These are phyloP conservation scores for Mactromeris polynyma DNA, from an alignment of 2,888 invertebrate species.

Conservation along the genomic window DNA sequence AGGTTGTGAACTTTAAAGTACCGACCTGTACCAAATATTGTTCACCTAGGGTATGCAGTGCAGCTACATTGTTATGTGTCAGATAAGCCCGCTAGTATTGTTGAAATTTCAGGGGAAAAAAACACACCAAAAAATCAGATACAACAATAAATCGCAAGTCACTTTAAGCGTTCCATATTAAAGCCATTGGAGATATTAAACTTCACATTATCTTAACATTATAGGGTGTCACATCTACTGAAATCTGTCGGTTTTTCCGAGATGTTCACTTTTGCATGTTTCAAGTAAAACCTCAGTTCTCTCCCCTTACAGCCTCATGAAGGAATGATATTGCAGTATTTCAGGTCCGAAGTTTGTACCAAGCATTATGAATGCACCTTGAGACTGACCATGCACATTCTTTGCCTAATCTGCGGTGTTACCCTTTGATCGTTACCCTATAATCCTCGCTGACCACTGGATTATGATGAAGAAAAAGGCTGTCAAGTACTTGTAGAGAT, in stretches of 20 bases:
- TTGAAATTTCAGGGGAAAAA: too few relatives aligned
- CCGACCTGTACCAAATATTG: not conserved
- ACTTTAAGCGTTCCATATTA: too few relatives aligned
- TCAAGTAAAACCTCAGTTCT: not conserved
- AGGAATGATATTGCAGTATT: not conserved
- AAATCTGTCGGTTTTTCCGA: too few relatives aligned
- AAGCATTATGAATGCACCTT: not conserved
- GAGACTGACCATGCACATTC: not conserved
- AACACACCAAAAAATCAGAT: too few relatives aligned
- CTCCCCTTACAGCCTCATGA: not conserved
- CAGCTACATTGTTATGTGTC: not conserved
- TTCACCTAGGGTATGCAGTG: not conserved
- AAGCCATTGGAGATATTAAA: too few relatives aligned
- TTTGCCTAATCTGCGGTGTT: constrained; percentile 5
- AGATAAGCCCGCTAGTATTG: not conserved
- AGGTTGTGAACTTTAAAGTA: not conserved
- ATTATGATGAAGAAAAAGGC: constrained; percentile 29
- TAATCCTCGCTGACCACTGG: constrained; percentile 14
- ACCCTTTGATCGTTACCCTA: constrained; percentile 11
- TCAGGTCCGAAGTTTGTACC: not conserved
- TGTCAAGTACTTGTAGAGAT: constrained; percentile 43
- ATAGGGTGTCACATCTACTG: too few relatives aligned
- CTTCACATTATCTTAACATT: too few relatives aligned
- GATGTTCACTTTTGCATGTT: not conserved
- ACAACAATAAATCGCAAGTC: too few relatives aligned